Base-by-base conservation (phyloP, 92 coral and sea anemone genomes). In the Siderastrea radians region DNA sequence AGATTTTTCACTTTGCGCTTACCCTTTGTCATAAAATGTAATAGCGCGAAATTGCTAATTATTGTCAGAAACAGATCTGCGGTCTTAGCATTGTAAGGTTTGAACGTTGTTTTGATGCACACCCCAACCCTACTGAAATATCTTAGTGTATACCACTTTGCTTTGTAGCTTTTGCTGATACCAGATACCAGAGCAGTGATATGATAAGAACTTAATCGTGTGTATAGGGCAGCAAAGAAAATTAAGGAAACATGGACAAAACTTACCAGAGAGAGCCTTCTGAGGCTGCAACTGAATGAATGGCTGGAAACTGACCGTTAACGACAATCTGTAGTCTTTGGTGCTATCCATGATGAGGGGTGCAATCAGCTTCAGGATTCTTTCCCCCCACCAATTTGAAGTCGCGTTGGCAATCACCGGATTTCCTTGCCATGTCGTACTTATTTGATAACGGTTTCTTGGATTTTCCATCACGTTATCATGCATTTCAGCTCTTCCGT, bases 371-470 rank as follows among this genome's bases (percentile, higher is more conserved):
- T 80, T 10, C 14, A 71, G 55, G 2, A 38, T 12, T 6, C 72
- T 60, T 17, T 54, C 77, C 74, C 94, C 94, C 94, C 94, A 91
- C 94, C 94, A 91, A n/a, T 91, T 91, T 6, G 26, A 67, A 53
- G 78, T 76, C 11, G 94, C 94, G 71, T 91, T 71, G 5, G 88
- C 86, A 38, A 55, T 26, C 19, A 51, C 58, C 47, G 46, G 64
- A 16, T 0, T 4, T 14, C 94, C 86, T 62, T 70, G 81, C 77
- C 79, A 38, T 8, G 86, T 81, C 5, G 90, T 68, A 52, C 70
- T 55, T 13, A 91, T 47, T 19, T 91, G 92, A 19, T 68, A 91
- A 45, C 68, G 88, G 78, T 82, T 88, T 74, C 75, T 46, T 4
- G 94, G 94, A 78, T 91, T 91, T n/a, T 77, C 65, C 3, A 91